Base-by-base conservation (phyloP, 2,113 vertebrate species). In the Alethe diademata region DNA sequence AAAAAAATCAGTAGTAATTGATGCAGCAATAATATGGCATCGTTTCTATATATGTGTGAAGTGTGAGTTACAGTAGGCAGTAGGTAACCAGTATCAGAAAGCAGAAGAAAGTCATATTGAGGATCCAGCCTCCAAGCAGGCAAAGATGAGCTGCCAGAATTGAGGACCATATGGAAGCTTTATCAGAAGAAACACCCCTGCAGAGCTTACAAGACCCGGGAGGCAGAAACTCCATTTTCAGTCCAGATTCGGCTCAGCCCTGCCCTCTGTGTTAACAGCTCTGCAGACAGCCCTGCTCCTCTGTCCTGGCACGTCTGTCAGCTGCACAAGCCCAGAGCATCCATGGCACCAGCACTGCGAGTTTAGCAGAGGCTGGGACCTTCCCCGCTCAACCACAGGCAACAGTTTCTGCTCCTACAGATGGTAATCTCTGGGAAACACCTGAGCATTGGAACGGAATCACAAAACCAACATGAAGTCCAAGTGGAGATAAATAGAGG, bases 91-190 rank as follows among this genome's bases (percentile, higher is more conserved):
- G 75, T 43, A 94, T 56, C 92, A 94, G 92, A 92, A 95, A 81
- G 65, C 92, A 97, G 88, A 95, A 96, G 93, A 88, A 97, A 92
- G 82, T 95, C 90, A 65, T 86, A 78, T 90, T 78, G 82, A 96
- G 61, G 85, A 96, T 90, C 75, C 53, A 93, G 64, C 76, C 88
- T 93, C 88, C 94, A 94, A 94, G 96, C 28, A 90, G 67, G 78
- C 93, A 74, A 86, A 90, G 93, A 96, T 23, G 85, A 93, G 74
- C 81, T 96, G 93, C 94, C 94, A 97, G 78, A 80, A 96, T 48
- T 78, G 90, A 93, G 36, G 88, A 96, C 90, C 94, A 96, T 96
- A 97, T 97, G 94, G 96, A 94, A 94, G 94, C 85, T 93, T 96
- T 96, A 96, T 96, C 94, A 92, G 94, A 96, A 96, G 94, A 95